These are phyloP conservation scores for Acromyrmex charruanus DNA, from an alignment of 1,140 invertebrate genomes.

Conservation along the genomic window DNA sequence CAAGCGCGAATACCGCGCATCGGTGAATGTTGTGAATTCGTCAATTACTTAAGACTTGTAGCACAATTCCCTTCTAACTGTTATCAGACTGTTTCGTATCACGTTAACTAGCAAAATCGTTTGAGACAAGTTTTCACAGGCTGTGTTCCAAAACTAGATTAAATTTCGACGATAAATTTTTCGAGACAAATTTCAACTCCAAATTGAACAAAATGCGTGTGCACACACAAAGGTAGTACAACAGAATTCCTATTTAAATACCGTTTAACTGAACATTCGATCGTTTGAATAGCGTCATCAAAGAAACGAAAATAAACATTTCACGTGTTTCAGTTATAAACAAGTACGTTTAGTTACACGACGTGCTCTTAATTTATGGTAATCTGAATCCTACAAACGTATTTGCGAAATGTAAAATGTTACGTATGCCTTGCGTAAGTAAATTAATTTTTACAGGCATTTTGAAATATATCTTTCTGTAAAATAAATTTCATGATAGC, in stretches of 20 bases:
- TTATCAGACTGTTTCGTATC: not conserved
- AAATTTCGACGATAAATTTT: conserved; percentile 9
- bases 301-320: conserved; percentile 26
- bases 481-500: not conserved
- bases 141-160: not conserved
- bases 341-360: conserved; percentile 1
- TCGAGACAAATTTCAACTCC: conserved; percentile 18
- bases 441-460: not conserved
- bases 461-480: not conserved
- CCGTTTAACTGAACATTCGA: not conserved
- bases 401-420: not conserved
- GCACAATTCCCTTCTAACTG: not conserved
- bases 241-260: not conserved
- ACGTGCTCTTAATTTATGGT: not conserved
- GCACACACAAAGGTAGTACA: not conserved
- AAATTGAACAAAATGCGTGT: not conserved
- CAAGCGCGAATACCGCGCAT: conserved; percentile 20
- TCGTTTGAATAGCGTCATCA: not conserved
- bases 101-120: not conserved
- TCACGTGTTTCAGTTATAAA: not conserved
- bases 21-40: conserved; percentile 21
- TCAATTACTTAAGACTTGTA: conserved; percentile 32
- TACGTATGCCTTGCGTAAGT: not conserved
- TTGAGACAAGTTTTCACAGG: not conserved
- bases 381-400: not conserved